Base-by-base conservation (phyloP, 1,140 invertebrate species). In the Hyles vespertilio region DNA sequence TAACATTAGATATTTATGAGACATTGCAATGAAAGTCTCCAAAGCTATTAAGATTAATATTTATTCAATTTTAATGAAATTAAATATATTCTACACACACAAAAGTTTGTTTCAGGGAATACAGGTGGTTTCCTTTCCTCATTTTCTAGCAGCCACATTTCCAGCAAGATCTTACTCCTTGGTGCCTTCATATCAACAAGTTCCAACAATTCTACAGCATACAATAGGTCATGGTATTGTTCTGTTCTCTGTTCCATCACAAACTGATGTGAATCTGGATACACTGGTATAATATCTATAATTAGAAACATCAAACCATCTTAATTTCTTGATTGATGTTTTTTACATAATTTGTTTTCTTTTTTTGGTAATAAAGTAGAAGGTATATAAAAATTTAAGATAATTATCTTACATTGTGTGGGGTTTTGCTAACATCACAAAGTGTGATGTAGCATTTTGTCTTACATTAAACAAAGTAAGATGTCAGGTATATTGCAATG, bases 131-230 rank as follows among this genome's bases (percentile, higher is more conserved):
- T 77, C 7, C 63, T 57, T 44, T 81, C 75, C 34, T 86, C 85
- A 63, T 72, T 79, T 74, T 95, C 93, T 11, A 97, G 77, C 6
- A 95, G 80, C 92, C 94, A 96, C 93, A 96, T 95, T 44, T 93
- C 92, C 33, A 95, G 80, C 64, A 95, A 91, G 3, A 93, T 84
- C 73, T 94, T 58, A 46, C 74, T 77, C 3, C 78, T 59, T 0
- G 77, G 79, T 3, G 72, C 71, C 7, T 70, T 68, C 69, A 74
- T 79, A 9, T 84, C 75, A 0, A 78, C 70, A 32, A 80, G 51
- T 4, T 92, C 90, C 75, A 96, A 91, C 50, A 94, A 90, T 58
- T 91, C 92, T 1, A 96, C 89, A 2, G 94, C 93, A 74, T 92
- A 91, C 3, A 92, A 72, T n/a, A 97, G 74, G 81, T 97, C 94